These are phyloP conservation scores for Tinea pellionella DNA, from an alignment of 2,888 invertebrate genomes.

Conservation along the genomic window DNA sequence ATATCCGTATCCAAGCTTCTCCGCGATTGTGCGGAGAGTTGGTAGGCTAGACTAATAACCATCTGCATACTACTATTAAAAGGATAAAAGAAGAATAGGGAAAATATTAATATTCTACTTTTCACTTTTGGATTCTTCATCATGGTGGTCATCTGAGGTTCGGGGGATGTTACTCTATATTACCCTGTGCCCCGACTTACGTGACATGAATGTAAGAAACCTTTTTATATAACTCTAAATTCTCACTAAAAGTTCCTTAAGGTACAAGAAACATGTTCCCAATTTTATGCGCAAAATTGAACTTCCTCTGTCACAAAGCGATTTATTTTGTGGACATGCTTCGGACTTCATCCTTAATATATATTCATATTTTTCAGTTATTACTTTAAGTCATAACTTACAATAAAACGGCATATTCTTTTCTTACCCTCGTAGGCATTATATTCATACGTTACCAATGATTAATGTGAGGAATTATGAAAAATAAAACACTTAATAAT, in stretches of 20 bases:
- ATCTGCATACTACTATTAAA: too few species aligned
- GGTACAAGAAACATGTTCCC: conserved; percentile 19
- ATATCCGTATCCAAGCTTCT: too few species aligned
- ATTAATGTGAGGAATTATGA: neutral
- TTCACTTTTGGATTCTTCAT: neutral
- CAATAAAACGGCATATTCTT: neutral
- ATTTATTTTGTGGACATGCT: conserved; percentile 36
- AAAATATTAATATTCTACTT: neutral
- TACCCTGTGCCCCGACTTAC: conserved; percentile 35
- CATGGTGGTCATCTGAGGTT: neutral
- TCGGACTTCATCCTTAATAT: conserved; percentile 22
- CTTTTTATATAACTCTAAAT: conserved; percentile 26
- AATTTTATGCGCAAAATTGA: conserved; percentile 53
- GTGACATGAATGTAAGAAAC: conserved; percentile 43
- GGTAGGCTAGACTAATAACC: too few species aligned
- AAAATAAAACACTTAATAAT: too few species aligned
- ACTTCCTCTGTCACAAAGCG: conserved; percentile 37
- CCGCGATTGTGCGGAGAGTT: too few species aligned
- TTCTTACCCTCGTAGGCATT: too few species aligned
- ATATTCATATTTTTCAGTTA: conserved; percentile 19
- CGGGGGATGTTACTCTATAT: conserved; percentile 39
- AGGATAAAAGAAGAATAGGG: too few species aligned
- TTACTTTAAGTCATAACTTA: neutral
- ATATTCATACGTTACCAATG: neutral
- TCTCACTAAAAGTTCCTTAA: conserved; percentile 28